Evolutionary conservation across 2,888 invertebrate genomes (phyloP).

Genomic region (Nomada lathburiana): DNA sequence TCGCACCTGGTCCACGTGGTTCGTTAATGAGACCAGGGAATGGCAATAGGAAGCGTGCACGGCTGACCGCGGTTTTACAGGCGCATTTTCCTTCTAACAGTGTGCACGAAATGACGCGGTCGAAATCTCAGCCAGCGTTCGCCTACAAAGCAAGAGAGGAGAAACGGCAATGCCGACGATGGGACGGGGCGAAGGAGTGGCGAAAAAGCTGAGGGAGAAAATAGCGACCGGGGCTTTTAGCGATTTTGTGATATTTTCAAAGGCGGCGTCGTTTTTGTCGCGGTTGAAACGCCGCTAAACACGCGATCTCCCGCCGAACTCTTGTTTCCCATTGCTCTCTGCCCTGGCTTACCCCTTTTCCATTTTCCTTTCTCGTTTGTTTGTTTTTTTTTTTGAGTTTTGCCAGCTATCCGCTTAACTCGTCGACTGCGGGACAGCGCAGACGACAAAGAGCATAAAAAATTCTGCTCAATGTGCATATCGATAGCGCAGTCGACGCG

Average conservation of each 20-base stretch:
- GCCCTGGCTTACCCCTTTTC: too few species aligned
- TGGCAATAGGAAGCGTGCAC: not conserved
- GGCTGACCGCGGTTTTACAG: constrained; percentile 4
- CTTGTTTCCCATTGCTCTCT: not conserved
- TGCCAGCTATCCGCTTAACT: too few species aligned
- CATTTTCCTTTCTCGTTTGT: not conserved
- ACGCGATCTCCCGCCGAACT: constrained; percentile 8
- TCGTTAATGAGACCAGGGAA: constrained; percentile 25
- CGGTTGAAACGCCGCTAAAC: constrained; percentile 26
- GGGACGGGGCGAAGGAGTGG: not conserved
- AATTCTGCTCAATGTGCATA: too few species aligned
- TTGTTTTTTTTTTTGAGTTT: too few species aligned
- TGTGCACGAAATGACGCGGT: not conserved
- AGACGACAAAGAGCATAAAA: too few species aligned
- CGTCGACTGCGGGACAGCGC: too few species aligned
- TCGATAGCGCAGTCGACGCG: too few species aligned
- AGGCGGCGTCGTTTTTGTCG: constrained; percentile 33
- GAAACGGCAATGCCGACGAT: not conserved
- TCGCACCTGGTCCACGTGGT: constrained; percentile 17
- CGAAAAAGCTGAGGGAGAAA: constrained; percentile 5
- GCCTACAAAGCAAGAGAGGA: constrained; percentile 1
- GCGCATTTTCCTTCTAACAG: constrained; percentile 20
- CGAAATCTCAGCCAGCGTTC: constrained; percentile 4
- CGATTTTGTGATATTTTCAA: constrained; percentile 55
- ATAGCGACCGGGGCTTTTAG: constrained; percentile 48